Percentiles rank a stretch among this genome's conserved stretches.
Evolutionary conservation across 2,113 vertebrate genomes (phyloP).

Genomic region (Melanerpes formicivorus): DNA sequence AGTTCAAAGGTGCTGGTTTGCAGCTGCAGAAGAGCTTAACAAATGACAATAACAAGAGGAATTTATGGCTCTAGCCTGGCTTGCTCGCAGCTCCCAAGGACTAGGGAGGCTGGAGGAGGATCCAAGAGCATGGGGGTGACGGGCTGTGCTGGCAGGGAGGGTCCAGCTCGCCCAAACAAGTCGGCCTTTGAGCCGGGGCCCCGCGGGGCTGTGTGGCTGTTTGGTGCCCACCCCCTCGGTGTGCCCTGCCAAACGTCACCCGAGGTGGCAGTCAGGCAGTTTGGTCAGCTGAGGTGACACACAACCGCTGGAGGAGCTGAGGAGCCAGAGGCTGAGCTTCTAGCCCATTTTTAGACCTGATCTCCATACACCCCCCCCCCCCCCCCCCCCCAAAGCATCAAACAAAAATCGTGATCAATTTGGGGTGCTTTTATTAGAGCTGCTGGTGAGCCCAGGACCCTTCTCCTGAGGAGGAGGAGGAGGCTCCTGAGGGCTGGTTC

Average conservation of each 20-base stretch:
- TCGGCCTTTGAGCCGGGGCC: background rate
- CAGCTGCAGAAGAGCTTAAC: slow-evolving; percentile 14
- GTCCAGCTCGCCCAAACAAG: background rate
- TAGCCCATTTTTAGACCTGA: background rate
- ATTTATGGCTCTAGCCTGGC: background rate
- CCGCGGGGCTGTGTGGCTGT: rapidly evolving
- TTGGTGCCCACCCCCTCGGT: background rate
- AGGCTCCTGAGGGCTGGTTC: background rate
- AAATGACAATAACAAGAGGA: background rate
- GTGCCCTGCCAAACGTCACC: background rate
- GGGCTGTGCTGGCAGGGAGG: background rate
- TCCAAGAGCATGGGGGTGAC: background rate
- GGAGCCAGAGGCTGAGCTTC: background rate
- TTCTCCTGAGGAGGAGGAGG: background rate
- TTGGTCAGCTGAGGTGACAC: background rate
- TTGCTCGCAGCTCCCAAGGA: background rate
- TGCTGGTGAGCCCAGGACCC: background rate
- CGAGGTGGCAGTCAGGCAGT: background rate
- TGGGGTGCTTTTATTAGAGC: background rate
- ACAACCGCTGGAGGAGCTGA: background rate
- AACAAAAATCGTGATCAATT: background rate
- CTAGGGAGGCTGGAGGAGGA: background rate
- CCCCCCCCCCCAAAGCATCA: background rate
- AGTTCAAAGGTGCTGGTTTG: background rate
- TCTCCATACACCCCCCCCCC: background rate